These are phyloP conservation scores for Rhingia rostrata DNA, from an alignment of 2,888 invertebrate species.

Conservation along the genomic window DNA sequence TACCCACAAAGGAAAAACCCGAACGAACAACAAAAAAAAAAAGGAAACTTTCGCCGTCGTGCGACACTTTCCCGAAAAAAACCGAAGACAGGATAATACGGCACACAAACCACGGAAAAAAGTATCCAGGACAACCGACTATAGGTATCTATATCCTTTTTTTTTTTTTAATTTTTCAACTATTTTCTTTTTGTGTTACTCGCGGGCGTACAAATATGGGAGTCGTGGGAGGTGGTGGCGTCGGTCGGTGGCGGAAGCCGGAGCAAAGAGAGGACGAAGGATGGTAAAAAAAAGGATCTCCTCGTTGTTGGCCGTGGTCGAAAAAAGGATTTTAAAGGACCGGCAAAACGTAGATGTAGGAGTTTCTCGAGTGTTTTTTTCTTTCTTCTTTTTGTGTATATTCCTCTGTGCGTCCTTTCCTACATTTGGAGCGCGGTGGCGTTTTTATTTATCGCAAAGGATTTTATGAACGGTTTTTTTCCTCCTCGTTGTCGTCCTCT, in stretches of 20 bases:
- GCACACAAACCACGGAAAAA: constrained; percentile 52
- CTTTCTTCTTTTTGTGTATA: constrained; percentile 13
- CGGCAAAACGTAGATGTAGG: constrained; percentile 62
- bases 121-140: constrained; percentile 70
- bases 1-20: constrained; percentile 20
- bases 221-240: constrained; percentile 16
- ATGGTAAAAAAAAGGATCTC: constrained; percentile 66
- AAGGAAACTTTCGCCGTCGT: constrained; percentile 64
- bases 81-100: constrained; percentile 70
- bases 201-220: constrained; percentile 71
- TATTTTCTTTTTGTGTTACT: constrained; percentile 58
- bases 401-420: constrained; percentile 42
- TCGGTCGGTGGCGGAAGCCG: constrained; percentile 53
- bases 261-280: constrained; percentile 50
- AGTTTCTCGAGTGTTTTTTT: constrained; percentile 57
- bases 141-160: constrained; percentile 61
- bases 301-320: constrained; percentile 69
- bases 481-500: constrained; percentile 16
- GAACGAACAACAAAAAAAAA: constrained; percentile 29
- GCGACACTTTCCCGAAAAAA: constrained; percentile 73
- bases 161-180: constrained; percentile 58
- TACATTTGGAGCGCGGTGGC: constrained; percentile 64
- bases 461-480: constrained; percentile 38
- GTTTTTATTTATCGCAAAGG: constrained; percentile 71
- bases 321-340: constrained; percentile 66